Percentiles rank a stretch among this genome's conserved stretches.
These are phyloP conservation scores for Diogma glabrata DNA, from an alignment of 2,888 invertebrate species.

Conservation along the genomic window DNA sequence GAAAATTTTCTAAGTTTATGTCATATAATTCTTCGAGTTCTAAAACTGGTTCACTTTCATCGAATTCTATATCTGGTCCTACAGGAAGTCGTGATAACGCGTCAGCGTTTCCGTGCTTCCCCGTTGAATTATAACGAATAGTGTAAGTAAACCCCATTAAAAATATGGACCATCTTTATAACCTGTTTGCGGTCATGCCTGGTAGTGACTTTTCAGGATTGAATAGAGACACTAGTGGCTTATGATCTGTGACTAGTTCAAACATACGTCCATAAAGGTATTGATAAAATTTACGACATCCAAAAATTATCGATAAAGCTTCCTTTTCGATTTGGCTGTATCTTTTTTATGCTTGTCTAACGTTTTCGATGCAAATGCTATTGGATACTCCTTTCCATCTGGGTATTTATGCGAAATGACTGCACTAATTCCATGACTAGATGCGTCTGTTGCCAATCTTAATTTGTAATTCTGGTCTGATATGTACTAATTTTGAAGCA, in stretches of 20 bases:
- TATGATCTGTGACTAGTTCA: not conserved
- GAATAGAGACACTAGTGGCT: not conserved
- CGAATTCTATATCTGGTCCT: not conserved
- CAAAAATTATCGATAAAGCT: not conserved
- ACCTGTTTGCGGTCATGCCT: not conserved
- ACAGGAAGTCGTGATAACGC: not conserved
- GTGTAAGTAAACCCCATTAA: not conserved
- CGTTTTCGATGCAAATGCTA: not conserved
- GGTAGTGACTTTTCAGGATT: not conserved
- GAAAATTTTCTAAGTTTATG: not conserved
- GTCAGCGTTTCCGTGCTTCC: not conserved
- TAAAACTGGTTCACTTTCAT: not conserved
- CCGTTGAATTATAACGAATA: not conserved
- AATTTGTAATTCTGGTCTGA: too few species aligned
- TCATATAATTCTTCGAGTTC: not conserved
- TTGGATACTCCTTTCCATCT: not conserved
- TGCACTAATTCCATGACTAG: not conserved
- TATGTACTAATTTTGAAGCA: too few species aligned
- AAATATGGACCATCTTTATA: not conserved
- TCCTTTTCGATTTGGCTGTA: not conserved
- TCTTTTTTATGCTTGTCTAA: not conserved
- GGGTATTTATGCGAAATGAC: not conserved
- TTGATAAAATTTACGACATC: not conserved
- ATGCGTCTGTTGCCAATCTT: too few species aligned
- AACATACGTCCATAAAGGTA: not conserved